Evolutionary conservation across 2,113 vertebrate genomes (phyloP), one percentile per base, ranked within the genome.

Genomic region (Seriola aureovittata): DNA sequence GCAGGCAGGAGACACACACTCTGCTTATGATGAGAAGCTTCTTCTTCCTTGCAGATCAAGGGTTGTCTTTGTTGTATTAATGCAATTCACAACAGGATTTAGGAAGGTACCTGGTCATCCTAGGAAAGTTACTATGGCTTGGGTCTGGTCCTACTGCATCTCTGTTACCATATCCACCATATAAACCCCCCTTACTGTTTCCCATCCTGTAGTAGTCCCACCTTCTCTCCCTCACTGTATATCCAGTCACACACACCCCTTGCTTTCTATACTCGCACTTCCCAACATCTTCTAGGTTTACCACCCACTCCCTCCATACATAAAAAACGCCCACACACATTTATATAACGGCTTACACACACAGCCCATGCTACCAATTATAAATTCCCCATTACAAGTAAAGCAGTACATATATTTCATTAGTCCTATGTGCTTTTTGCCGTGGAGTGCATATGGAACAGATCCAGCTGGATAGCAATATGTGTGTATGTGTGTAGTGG

Each of bases 321-420:
- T 44, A 6, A 62, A 29, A 81, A 40, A 59, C 52, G n/a, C 12
- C 34, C 55, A 12, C 21, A 36, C 19, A 25, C 54, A 54, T n/a
- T 57, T 12, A 63, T 13, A 8, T 19, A 71, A 23, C 25, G 11
- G n/a, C 58, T 44, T n/a, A 23, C 8, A 50, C 57, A 63, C 19
- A 55, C 34, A 69, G 14, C 16, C 67, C 50, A 58, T 0, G 0
- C 17, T 25, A 25, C 42, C 72, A 57, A 48, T 70, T 48, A 64
- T 70, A 82, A 38, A 57, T 62, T 54, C 9, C 10, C 32, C 7
- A 70, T 46, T 57, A 23, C n/a, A 57, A 57, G 23, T 57, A 57
- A n/a, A 57, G 52, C 8, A 55, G 11, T 11, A 55, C 23, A 23
- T 23, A 23, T 55, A 8, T 54, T 55, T 55, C 52, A n/a, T 9